phyloP scores from a whole-genome alignment of 1,140 invertebrate genomes.

The Nymphalis io region DNA sequence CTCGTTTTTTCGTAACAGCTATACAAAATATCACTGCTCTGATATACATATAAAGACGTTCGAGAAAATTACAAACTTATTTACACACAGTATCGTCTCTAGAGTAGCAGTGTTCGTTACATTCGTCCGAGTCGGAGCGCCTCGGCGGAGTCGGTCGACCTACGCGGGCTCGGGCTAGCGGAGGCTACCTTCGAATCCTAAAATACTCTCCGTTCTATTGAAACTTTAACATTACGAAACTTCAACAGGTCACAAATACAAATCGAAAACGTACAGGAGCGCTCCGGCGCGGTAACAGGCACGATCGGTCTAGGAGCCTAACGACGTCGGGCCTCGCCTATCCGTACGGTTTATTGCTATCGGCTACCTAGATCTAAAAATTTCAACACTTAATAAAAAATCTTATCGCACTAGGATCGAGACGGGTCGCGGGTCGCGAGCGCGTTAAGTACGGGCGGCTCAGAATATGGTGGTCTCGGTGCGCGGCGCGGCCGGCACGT shows the following conservation, averaged over 20 bases:
- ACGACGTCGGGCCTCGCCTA: conserved; percentile 48
- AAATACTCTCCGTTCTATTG: conserved; percentile 35
- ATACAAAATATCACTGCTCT: conserved; percentile 75
- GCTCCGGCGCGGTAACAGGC: conserved; percentile 50
- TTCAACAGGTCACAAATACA: conserved; percentile 41
- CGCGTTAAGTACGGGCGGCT: conserved; percentile 58
- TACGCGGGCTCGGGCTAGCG: conserved; percentile 10
- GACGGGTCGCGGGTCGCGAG: conserved; percentile 22
- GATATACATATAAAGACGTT: conserved; percentile 67
- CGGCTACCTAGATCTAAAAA: conserved; percentile 62
- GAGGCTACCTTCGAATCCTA: conserved; percentile 23
- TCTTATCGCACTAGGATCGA: conserved; percentile 42
- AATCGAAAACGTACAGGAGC: conserved; percentile 31
- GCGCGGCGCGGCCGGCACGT: conserved; percentile 81
- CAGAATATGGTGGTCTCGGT: conserved; percentile 80
- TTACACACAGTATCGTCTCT: conserved; percentile 63
- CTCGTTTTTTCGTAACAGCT: conserved; percentile 48
- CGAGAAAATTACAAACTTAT: conserved; percentile 58
- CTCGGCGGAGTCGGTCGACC: conserved; percentile 38
- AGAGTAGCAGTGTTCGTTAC: conserved; percentile 51
- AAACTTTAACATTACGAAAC: conserved; percentile 27
- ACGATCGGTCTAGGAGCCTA: conserved; percentile 58
- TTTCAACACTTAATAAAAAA: conserved; percentile 67
- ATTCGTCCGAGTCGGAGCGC: conserved; percentile 15
- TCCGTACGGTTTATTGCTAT: conserved; percentile 64